Evolutionary conservation across 1,140 invertebrate genomes (phyloP).

Genomic region (Drosophila neocordata): DNA sequence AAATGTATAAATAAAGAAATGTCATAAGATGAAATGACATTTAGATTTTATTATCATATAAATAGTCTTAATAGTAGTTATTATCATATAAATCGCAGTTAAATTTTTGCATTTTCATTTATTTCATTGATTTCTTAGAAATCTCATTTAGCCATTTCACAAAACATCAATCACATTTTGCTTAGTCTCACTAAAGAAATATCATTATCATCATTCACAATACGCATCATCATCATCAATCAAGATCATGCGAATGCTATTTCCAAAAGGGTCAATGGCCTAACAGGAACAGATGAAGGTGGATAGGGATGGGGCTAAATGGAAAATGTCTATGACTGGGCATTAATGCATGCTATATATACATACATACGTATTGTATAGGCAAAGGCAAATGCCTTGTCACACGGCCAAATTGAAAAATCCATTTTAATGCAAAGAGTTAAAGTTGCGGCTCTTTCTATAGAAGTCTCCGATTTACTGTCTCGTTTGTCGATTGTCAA

Average conservation of each 20-base stretch:
- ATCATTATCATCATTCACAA: background rate
- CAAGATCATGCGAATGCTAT: background rate
- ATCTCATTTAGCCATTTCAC: background rate
- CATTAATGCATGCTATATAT: background rate
- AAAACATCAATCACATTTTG: constrained; percentile 1
- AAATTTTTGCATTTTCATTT: background rate
- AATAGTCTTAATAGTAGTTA: too few species aligned
- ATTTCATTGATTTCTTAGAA: background rate
- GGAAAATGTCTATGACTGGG: constrained; percentile 4
- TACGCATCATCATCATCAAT: constrained; percentile 8
- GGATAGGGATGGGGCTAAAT: background rate
- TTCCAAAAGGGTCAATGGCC: background rate
- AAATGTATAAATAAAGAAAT: too few species aligned
- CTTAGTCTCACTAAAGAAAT: background rate
- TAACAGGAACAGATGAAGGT: background rate
- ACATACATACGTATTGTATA: background rate
- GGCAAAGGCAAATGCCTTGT: constrained; percentile 18
- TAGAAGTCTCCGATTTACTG: background rate
- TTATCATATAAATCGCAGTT: background rate
- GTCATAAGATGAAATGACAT: too few species aligned
- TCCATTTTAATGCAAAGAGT: constrained; percentile 46
- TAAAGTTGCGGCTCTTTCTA: constrained; percentile 4
- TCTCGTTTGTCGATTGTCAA: constrained; percentile 37
- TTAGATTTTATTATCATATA: too few species aligned
- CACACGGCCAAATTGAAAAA: constrained; percentile 47